These are phyloP conservation scores for Aphelenchoides besseyi DNA, from an alignment of 1,140 invertebrate species.

Conservation along the genomic window DNA sequence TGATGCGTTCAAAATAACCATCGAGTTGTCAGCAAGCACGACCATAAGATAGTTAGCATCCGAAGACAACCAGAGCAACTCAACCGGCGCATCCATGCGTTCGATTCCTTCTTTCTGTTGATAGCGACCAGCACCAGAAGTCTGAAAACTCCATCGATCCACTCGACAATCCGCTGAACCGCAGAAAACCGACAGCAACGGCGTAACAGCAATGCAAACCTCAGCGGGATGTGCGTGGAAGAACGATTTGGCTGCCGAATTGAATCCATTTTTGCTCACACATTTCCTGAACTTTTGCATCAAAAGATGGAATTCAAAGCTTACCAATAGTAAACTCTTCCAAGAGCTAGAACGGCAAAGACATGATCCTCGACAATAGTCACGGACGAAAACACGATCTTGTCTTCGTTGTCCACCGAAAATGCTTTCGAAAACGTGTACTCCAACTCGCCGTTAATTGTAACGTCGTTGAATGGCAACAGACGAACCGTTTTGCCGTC, in stretches of 20 bases:
- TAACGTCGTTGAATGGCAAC: conserved; percentile 16
- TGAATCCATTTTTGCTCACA: conserved; percentile 30
- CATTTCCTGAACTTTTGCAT: conserved; percentile 32
- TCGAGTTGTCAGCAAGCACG: conserved; percentile 33
- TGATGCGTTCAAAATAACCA: conserved; percentile 33
- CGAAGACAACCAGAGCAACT: conserved; percentile 23
- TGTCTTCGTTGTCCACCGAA: conserved; percentile 12
- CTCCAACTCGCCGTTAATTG: conserved; percentile 8
- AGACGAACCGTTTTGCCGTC: neutral
- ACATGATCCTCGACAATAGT: conserved; percentile 33
- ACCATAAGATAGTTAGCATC: conserved; percentile 28
- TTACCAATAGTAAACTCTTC: conserved; percentile 47
- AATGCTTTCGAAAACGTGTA: neutral
- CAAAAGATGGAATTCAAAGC: neutral
- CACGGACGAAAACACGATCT: conserved; percentile 35
- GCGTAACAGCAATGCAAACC: conserved; percentile 29
- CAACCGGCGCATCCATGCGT: conserved; percentile 32
- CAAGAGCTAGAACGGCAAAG: conserved; percentile 39
- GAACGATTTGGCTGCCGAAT: conserved; percentile 13
- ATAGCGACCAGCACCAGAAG: conserved; percentile 37
- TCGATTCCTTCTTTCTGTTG: conserved; percentile 23
- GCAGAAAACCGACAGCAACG: conserved; percentile 35
- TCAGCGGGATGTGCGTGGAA: conserved; percentile 32
- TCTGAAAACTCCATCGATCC: conserved; percentile 35
- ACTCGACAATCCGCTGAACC: conserved; percentile 37